Evolutionary conservation across 2,888 invertebrate genomes (phyloP).

Genomic region (Drosophila antonietae): DNA sequence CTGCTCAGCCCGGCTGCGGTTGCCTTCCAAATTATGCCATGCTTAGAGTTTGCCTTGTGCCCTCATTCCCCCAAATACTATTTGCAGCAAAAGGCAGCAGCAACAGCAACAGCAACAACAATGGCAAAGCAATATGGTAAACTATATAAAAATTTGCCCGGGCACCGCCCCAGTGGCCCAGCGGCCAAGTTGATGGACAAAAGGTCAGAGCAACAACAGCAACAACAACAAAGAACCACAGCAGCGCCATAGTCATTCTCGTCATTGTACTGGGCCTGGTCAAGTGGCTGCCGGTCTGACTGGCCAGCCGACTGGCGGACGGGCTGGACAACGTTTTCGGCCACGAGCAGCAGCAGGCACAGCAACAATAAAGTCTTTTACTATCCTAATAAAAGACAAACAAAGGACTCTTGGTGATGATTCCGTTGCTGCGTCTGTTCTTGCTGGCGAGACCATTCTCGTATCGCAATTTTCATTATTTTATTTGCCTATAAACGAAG

Average conservation of each 20-base stretch:
- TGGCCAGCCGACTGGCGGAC: conserved; percentile 13
- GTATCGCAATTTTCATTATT: conserved; percentile 84
- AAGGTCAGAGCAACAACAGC: conserved; percentile 52
- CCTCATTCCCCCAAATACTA: conserved; percentile 69
- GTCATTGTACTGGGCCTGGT: conserved; percentile 68
- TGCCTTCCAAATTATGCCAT: conserved; percentile 68
- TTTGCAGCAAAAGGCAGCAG: conserved; percentile 56
- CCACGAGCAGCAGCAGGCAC: conserved; percentile 42
- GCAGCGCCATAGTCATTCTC: conserved; percentile 71
- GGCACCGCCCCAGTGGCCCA: conserved; percentile 40
- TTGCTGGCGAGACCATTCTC: conserved; percentile 63
- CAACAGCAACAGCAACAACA: conserved; percentile 37
- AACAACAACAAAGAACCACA: conserved; percentile 26
- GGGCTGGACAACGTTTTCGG: conserved; percentile 33
- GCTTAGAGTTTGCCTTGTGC: conserved; percentile 67
- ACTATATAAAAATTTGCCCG: conserved; percentile 70
- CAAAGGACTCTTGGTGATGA: conserved; percentile 71
- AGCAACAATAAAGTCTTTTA: conserved; percentile 82
- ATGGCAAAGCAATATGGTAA: conserved; percentile 64
- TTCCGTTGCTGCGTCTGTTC: conserved; percentile 28
- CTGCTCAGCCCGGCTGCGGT: conserved; percentile 37
- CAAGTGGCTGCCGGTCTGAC: conserved; percentile 62
- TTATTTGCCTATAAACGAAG: conserved; percentile 84
- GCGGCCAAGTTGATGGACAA: conserved; percentile 51
- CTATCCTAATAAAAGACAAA: conserved; percentile 83